These are phyloP conservation scores for Heteronetta atricapilla DNA, from an alignment of 2,113 vertebrate genomes.

Conservation along the genomic window DNA sequence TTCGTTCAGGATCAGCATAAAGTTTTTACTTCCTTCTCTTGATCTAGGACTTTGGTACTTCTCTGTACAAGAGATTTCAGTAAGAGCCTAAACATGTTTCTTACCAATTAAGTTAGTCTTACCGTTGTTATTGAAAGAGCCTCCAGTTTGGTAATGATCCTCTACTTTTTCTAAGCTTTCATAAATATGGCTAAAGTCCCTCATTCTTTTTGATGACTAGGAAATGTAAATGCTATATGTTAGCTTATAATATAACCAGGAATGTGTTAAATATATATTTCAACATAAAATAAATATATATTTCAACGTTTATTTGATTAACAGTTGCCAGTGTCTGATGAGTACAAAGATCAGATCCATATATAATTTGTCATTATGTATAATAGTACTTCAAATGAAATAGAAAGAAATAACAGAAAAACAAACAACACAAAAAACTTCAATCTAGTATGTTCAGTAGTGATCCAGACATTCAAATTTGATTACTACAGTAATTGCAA, in stretches of 20 bases:
- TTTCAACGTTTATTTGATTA: background rate
- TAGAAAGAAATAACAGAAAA: background rate
- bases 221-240: background rate
- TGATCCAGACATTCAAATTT: background rate
- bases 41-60: background rate
- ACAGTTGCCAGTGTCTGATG: background rate
- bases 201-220: background rate
- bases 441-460: background rate
- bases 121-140: background rate
- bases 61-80: background rate
- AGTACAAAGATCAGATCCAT: background rate
- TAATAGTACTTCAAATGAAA: background rate
- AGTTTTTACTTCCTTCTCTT: background rate
- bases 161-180: background rate
- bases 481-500: background rate
- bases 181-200: background rate
- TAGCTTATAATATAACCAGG: background rate
- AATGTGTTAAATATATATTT: background rate
- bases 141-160: background rate
- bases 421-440: background rate
- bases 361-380: background rate
- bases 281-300: background rate
- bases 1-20: background rate
- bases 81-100: accelerated
- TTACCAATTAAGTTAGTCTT: background rate